Conservation (phyloP, 2,113 vertebrate genomes). For the Acanthisitta chloris region DNA sequence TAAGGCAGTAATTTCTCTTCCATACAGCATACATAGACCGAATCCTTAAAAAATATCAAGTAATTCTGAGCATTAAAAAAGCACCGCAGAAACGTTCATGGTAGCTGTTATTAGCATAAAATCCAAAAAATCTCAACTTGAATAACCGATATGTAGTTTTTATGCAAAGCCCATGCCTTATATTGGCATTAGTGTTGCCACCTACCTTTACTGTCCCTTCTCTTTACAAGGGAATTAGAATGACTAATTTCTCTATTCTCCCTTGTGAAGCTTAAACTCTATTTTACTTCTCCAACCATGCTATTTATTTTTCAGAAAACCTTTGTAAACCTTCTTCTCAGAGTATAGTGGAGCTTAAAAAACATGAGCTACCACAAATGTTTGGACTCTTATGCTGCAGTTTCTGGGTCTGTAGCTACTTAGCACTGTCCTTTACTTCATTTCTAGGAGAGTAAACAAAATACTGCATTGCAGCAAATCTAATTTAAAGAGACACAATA, state of each 20-base stretch:
- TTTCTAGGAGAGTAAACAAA: slow-evolving; percentile 54
- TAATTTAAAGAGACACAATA: slow-evolving; percentile 38
- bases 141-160: neutral
- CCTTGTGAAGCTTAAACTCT: neutral
- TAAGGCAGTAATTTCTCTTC: neutral
- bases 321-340: neutral
- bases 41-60: neutral
- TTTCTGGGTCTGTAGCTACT: slow-evolving; percentile 13
- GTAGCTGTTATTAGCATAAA: neutral
- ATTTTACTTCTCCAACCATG: neutral
- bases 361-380: neutral
- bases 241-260: neutral
- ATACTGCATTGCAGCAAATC: slow-evolving; percentile 70
- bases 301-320: neutral
- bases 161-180: neutral
- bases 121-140: neutral
- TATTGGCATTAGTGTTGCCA: neutral
- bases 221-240: neutral
- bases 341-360: neutral
- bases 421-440: slow-evolving; percentile 8
- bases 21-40: neutral
- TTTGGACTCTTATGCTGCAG: slow-evolving; percentile 14
- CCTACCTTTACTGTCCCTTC: neutral
- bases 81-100: neutral
- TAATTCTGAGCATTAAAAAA: neutral